A percentile compares a stretch with the other conserved stretches of the same genome.
phyloP scores from a whole-genome alignment of 2,797 vertebrate genomes.

The Cygnus olor region DNA sequence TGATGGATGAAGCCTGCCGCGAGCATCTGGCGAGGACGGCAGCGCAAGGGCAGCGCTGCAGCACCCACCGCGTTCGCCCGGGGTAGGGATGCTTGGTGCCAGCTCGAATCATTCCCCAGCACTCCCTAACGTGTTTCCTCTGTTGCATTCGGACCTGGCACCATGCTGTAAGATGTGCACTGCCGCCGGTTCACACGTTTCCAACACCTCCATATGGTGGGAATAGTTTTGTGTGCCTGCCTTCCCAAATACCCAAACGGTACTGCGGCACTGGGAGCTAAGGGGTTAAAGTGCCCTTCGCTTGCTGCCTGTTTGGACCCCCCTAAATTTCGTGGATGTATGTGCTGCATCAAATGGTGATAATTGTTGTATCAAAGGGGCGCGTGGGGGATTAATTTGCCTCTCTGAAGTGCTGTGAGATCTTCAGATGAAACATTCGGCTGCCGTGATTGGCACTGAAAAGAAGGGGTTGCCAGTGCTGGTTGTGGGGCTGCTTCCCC shows the following conservation, averaged over 20 bases:
- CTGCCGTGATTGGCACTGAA: slow-evolving; percentile 46
- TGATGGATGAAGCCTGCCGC: not conserved
- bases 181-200: accelerated
- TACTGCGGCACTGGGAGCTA: not conserved
- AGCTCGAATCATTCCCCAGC: not conserved
- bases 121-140: accelerated
- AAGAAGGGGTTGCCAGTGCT: slow-evolving; percentile 30
- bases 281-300: not conserved
- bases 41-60: not conserved
- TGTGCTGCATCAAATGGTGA: slow-evolving; percentile 38
- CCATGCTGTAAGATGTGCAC: not conserved
- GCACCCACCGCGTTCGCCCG: accelerated
- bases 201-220: not conserved
- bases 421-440: not conserved
- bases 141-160: accelerated
- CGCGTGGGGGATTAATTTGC: slow-evolving; percentile 10
- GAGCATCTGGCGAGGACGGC: not conserved
- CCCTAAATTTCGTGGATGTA: not conserved
- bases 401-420: slow-evolving; percentile 42
- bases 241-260: not conserved
- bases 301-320: not conserved
- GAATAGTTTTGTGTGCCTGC: not conserved
- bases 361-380: slow-evolving; percentile 58
- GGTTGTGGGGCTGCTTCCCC: not conserved
- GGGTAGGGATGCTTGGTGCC: not conserved